Conservation (phyloP, 2,888 invertebrate species). For the Hartigia nigra region DNA sequence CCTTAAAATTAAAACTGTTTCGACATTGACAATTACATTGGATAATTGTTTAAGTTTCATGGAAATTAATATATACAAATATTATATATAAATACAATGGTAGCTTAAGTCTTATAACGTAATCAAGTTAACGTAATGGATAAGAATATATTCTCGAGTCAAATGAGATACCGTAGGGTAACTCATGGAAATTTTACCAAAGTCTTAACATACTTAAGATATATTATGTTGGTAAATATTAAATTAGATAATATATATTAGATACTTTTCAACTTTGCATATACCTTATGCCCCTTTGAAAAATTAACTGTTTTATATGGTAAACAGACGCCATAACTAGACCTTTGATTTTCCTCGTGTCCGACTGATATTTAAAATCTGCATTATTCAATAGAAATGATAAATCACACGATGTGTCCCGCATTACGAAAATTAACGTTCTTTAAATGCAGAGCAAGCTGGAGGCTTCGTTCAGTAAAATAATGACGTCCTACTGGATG, state of each 20-base stretch:
- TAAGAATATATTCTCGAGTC: background rate
- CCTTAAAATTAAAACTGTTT: background rate
- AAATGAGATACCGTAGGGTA: background rate
- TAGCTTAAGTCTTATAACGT: background rate
- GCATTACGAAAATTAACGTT: background rate
- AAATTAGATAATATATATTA: background rate
- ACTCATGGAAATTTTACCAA: background rate
- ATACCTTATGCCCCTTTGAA: background rate
- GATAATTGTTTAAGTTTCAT: background rate
- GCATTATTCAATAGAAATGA: background rate
- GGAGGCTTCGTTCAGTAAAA: background rate
- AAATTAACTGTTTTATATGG: background rate
- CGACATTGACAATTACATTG: background rate
- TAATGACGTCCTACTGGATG: background rate
- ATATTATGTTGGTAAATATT: background rate
- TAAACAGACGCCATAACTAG: background rate
- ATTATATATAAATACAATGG: background rate
- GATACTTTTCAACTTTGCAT: background rate
- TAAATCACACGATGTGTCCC: background rate
- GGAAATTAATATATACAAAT: background rate
- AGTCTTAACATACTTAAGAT: background rate
- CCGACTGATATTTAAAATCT: background rate
- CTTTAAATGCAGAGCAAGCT: background rate
- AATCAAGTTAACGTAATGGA: background rate
- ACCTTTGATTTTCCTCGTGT: background rate